Base-by-base conservation (phyloP, 1,140 invertebrate species). In the Micrasema longulum region DNA sequence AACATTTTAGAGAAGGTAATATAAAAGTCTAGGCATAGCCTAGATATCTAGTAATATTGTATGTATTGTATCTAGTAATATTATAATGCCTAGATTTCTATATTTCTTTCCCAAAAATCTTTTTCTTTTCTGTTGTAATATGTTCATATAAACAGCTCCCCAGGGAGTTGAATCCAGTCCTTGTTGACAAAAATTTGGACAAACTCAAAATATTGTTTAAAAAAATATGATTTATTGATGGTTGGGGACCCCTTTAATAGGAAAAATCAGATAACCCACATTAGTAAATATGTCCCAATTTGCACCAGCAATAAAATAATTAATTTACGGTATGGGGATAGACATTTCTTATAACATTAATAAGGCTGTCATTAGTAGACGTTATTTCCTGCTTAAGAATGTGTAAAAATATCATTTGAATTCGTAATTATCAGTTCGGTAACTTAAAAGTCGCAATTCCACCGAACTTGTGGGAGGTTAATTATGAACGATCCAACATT, bases 201-300 rank as follows among this genome's bases (percentile, higher is more conserved):
- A n/a, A n/a, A n/a, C n/a, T n/a, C n/a, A n/a, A n/a, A n/a, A n/a
- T n/a, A n/a, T n/a, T n/a, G n/a, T n/a, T n/a, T n/a, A n/a, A n/a
- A n/a, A n/a, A n/a, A n/a, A n/a, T n/a, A n/a, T n/a, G n/a, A n/a
- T n/a, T n/a, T n/a, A n/a, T 31, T 7, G 26, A 31, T 31, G 26
- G 26, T 31, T 31, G 26, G 2, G 26, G 26, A 31, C 26, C 7
- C 16, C 48, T 31, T 48, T 68, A 50, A 35, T 16, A n/a, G 7
- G 38, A 38, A 20, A 48, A 66, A 66, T 66, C 50, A 6, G 23
- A 38, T 20, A 66, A 9, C 10, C 63, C 16, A 23, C 12, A 12
- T 31, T 52, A 71, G 71, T 75, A 75, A 71, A 75, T 55, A 69
- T 71, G 73, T 75, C 73, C 67, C 73, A 75, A 75, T 75, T 71